Evolutionary conservation across 2,113 vertebrate species (phyloP), one percentile per base, ranked within the genome.

Genomic region (Tamias sibiricus): DNA sequence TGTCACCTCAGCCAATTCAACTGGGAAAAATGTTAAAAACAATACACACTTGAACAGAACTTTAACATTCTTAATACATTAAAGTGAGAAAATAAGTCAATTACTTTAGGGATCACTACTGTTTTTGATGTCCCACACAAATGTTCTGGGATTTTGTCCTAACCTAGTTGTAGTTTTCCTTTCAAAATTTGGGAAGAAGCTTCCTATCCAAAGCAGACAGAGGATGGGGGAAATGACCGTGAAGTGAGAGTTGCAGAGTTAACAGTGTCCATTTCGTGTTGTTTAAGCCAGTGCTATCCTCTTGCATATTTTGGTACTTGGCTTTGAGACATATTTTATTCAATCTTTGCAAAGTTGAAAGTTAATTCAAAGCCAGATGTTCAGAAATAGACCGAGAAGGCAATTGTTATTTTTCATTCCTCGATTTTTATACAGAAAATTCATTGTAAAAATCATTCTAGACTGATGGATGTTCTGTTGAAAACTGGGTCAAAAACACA

Each of bases 321-420:
- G 44, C 30, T 90, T 81, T 87, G 54, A 96, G 86, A 94, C 28
- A 62, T 82, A 94, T 91, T 96, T 91, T 62, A 95, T 84, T 95
- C 6, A 2, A 54, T 94, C 93, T 95, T 72, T 96, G 93, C n/a
- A 82, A 92, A 97, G 24, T 26, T 76, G 35, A 93, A 94, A 93
- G 57, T 66, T 89, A 44, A 95, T 82, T 94, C 64, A 88, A 86
- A 96, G 90, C 90, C 94, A 95, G 68, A 26, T 72, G 74, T 82
- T 97, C 88, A 91, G 77, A 97, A 97, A 97, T 35, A 95, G 75
- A 76, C 57, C 84, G 64, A 72, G 68, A 89, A 90, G 42, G 32
- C 57, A 89, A 83, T 42, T 92, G n/a, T 76, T 64, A 95, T 59
- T 96, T 94, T 96, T 59, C 16, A 76, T 72, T 30, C 44, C 26